Conservation (phyloP, 2,888 invertebrate species). For the Xestia c-nigrum region DNA sequence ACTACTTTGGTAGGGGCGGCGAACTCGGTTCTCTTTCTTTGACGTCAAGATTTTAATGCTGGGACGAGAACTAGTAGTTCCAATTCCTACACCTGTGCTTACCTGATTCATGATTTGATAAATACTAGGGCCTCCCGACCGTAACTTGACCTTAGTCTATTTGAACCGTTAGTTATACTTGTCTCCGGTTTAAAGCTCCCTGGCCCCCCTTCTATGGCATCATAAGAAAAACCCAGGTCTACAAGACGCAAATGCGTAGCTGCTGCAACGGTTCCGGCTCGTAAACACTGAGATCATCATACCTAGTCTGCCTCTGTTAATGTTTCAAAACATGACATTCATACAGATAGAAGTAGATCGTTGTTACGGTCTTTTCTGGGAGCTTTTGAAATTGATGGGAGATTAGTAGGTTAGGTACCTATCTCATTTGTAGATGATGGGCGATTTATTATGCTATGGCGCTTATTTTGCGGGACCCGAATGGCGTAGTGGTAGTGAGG, state of each 20-base stretch:
- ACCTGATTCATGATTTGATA: conserved; percentile 8
- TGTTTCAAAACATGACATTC: conserved; percentile 9
- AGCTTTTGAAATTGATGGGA: neutral
- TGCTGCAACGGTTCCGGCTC: conserved; percentile 11
- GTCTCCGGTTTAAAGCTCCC: neutral
- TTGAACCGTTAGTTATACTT: conserved; percentile 1
- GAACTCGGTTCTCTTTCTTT: neutral
- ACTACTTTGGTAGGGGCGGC: conserved; percentile 14
- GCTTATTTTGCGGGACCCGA: too few relatives aligned
- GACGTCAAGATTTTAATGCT: conserved; percentile 10
- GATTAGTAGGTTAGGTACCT: neutral
- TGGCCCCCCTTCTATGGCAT: neutral
- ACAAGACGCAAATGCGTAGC: neutral
- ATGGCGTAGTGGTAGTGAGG: too few relatives aligned
- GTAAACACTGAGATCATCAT: conserved; percentile 33
- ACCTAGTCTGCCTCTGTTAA: conserved; percentile 11
- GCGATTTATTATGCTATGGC: too few relatives aligned
- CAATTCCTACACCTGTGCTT: neutral
- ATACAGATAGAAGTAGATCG: neutral
- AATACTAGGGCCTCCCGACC: conserved; percentile 6
- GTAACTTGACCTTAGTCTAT: neutral
- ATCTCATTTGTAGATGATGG: neutral
- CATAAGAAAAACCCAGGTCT: conserved; percentile 30
- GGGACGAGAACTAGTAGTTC: neutral
- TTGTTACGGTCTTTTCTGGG: neutral